phyloP scores from a whole-genome alignment of 2,888 invertebrate genomes.

The Plebejus argus region DNA sequence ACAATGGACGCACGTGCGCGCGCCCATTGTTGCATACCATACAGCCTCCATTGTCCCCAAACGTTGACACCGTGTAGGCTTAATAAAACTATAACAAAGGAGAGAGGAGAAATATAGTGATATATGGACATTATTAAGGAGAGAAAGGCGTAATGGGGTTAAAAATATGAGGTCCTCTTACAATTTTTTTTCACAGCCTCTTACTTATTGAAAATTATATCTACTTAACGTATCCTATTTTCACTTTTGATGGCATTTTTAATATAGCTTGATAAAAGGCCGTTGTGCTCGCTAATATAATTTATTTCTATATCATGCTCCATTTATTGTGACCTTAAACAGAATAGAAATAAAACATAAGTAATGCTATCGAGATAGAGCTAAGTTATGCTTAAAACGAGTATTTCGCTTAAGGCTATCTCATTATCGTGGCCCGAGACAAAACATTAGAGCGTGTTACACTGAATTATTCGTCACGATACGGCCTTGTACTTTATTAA shows the following conservation, averaged over 20 bases:
- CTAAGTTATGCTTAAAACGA: constrained; percentile 10
- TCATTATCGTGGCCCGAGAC: constrained; percentile 13
- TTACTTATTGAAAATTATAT: too few relatives aligned
- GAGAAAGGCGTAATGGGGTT: not conserved
- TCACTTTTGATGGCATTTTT: not conserved
- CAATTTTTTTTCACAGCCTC: too few relatives aligned
- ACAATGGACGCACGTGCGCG: constrained; percentile 74
- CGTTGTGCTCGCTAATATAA: not conserved
- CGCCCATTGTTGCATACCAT: constrained; percentile 9
- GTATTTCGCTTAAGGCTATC: constrained; percentile 13
- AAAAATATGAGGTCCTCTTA: not conserved
- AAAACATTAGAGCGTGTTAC: constrained; percentile 27
- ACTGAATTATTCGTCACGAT: constrained; percentile 18
- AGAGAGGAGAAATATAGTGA: constrained; percentile 10
- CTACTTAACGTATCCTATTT: not conserved
- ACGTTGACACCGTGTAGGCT: constrained; percentile 12
- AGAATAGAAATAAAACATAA: constrained; percentile 6
- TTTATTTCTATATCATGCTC: not conserved
- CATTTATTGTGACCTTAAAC: constrained; percentile 11
- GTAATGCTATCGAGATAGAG: not conserved
- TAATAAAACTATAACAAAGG: constrained; percentile 14
- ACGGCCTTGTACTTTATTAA: constrained; percentile 13
- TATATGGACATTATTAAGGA: not conserved
- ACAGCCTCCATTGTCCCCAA: constrained; percentile 9
- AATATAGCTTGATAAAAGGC: not conserved